Evolutionary conservation across 1,140 invertebrate genomes (phyloP).

Genomic region (Pygmarrhopalites habei): DNA sequence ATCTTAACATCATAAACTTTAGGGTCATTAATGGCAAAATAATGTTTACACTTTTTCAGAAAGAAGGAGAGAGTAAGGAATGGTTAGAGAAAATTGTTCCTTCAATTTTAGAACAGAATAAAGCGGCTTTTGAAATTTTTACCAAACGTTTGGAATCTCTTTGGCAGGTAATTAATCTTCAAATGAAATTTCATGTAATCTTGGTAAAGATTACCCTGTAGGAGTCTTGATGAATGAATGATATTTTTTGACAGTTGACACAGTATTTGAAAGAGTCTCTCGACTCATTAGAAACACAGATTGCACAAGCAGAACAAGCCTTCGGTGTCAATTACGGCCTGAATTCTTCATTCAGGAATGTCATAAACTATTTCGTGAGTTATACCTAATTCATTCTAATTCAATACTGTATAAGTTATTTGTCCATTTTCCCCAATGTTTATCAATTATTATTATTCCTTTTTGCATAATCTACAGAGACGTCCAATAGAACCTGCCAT

Average conservation of each 20-base stretch:
- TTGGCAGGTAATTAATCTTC: too few relatives aligned
- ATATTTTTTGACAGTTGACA: not conserved
- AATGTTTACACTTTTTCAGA: too few relatives aligned
- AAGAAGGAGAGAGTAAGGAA: slow-evolving; percentile 23
- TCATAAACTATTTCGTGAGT: slow-evolving; percentile 33
- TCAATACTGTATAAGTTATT: too few relatives aligned
- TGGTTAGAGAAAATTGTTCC: slow-evolving; percentile 22
- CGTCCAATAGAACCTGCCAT: not conserved
- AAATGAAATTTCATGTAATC: too few relatives aligned
- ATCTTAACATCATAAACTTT: too few relatives aligned
- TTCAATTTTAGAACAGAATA: slow-evolving; percentile 13
- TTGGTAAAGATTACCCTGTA: too few relatives aligned
- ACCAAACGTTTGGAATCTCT: slow-evolving; percentile 21
- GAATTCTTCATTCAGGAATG: slow-evolving; percentile 21
- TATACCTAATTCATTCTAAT: not conserved
- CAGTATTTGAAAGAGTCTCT: slow-evolving; percentile 16
- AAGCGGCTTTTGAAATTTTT: slow-evolving; percentile 10
- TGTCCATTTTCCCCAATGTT: too few relatives aligned
- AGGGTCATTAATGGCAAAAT: too few relatives aligned
- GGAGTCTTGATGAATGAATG: too few relatives aligned
- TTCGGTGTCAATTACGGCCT: slow-evolving; percentile 21
- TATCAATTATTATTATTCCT: too few relatives aligned
- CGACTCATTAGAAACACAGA: slow-evolving; percentile 26
- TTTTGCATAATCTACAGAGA: not conserved
- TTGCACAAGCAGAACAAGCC: slow-evolving; percentile 19